Evolutionary conservation across 2,113 vertebrate species (phyloP).

Genomic region (Phylloscopus trochiloides): DNA sequence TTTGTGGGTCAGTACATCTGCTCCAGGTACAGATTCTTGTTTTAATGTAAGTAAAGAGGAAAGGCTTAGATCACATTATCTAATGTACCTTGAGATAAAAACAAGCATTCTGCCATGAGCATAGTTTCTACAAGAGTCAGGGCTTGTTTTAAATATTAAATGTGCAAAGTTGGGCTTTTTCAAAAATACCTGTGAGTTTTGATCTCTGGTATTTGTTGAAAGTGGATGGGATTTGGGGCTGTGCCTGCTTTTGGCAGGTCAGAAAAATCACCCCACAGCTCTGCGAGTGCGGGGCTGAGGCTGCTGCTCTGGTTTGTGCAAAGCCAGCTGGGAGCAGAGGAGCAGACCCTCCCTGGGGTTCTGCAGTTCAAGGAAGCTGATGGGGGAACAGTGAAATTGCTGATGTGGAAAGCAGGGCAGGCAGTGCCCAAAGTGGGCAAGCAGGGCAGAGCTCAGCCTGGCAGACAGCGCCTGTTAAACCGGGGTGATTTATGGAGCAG

Average conservation of each 20-base stretch:
- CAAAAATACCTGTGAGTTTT: not conserved
- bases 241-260: not conserved
- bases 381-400: accelerated
- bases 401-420: not conserved
- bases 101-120: not conserved
- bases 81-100: not conserved
- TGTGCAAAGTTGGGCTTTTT: not conserved
- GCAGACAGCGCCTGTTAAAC: not conserved
- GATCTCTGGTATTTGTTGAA: not conserved
- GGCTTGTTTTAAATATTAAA: not conserved
- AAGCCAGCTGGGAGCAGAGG: not conserved
- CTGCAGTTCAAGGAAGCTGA: accelerated
- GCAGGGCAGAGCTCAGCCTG: not conserved
- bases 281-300: accelerated
- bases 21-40: not conserved
- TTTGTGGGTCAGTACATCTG: not conserved
- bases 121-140: not conserved
- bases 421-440: not conserved
- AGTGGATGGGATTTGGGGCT: not conserved
- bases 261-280: not conserved
- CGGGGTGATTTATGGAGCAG: slow-evolving; percentile 20
- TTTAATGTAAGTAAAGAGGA: not conserved
- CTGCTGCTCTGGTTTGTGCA: accelerated
- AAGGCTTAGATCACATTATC: not conserved
- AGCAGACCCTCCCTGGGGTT: not conserved